Percentiles rank a stretch among this genome's conserved stretches.
Evolutionary conservation across 2,888 invertebrate species (phyloP).

Genomic region (Cheilosia vulpina): DNA sequence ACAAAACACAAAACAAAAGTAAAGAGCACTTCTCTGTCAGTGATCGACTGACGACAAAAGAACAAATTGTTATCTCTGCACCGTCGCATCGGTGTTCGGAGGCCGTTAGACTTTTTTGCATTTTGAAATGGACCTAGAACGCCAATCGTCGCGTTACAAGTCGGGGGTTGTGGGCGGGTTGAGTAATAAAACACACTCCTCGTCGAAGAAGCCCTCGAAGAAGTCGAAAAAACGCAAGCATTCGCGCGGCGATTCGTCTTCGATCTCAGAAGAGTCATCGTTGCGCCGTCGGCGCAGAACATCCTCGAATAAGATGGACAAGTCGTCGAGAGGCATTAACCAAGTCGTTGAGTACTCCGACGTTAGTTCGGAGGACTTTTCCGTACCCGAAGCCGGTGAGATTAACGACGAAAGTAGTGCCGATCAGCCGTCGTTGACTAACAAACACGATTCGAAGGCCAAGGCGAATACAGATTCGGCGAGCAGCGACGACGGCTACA

Average conservation of each 20-base stretch:
- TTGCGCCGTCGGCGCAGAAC: slow-evolving; percentile 33
- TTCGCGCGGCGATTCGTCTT: slow-evolving; percentile 59
- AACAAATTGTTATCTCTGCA: neutral
- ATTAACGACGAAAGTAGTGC: slow-evolving; percentile 90
- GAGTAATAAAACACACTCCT: slow-evolving; percentile 67
- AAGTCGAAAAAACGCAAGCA: slow-evolving; percentile 75
- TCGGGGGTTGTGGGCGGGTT: slow-evolving; percentile 39
- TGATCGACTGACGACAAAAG: neutral
- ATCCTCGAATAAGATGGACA: slow-evolving; percentile 52
- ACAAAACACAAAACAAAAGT: neutral
- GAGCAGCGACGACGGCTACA: slow-evolving; percentile 78
- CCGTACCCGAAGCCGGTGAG: slow-evolving; percentile 95
- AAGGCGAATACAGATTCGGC: slow-evolving; percentile 59
- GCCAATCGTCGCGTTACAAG: slow-evolving; percentile 63
- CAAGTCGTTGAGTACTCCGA: slow-evolving; percentile 91
- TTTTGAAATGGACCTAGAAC: slow-evolving; percentile 67
- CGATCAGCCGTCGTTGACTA: slow-evolving; percentile 9
- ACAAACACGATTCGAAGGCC: slow-evolving; percentile 30
- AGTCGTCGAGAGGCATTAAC: slow-evolving; percentile 32
- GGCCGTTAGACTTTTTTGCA: neutral
- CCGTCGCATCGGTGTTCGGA: slow-evolving; percentile 3
- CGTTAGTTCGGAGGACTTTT: slow-evolving; percentile 95
- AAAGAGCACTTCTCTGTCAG: neutral
- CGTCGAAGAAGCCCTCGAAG: slow-evolving; percentile 69
- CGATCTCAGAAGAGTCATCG: slow-evolving; percentile 56